These are phyloP conservation scores for Enteromius paludinosus DNA, from an alignment of 2,797 vertebrate species.

Conservation along the genomic window DNA sequence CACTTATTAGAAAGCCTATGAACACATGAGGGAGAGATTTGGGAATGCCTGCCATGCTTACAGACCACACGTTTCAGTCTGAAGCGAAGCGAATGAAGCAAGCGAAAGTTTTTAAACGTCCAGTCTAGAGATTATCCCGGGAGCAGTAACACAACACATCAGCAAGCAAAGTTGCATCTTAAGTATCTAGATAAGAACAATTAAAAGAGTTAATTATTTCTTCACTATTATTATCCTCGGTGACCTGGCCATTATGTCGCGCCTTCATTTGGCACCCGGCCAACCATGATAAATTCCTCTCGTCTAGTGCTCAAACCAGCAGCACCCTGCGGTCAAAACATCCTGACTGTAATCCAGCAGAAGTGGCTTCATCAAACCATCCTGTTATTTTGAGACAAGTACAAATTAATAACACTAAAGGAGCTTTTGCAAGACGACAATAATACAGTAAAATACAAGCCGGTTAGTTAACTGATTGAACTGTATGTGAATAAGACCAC, in stretches of 20 bases:
- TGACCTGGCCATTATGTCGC: background rate
- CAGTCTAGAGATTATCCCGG: slow-evolving; percentile 13
- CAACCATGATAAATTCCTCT: background rate
- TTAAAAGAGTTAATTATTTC: slow-evolving; percentile 27
- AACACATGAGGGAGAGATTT: background rate
- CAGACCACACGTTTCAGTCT: background rate
- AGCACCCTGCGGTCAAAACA: background rate
- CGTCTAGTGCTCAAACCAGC: background rate
- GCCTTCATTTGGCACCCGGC: background rate
- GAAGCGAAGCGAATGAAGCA: background rate
- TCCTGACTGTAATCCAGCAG: background rate
- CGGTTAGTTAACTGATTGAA: background rate
- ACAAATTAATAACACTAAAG: background rate
- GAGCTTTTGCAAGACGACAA: background rate
- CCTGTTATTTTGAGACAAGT: background rate
- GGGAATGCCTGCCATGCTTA: slow-evolving; percentile 35
- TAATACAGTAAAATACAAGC: no score
- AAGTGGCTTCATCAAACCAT: background rate
- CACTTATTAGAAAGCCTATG: slow-evolving; percentile 6
- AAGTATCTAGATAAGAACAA: slow-evolving; percentile 5
- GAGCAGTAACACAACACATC: background rate
- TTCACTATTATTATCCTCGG: slow-evolving; percentile 7
- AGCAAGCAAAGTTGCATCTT: background rate
- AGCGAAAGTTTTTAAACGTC: slow-evolving; percentile 11
- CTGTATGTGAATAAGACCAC: background rate